phyloP scores from a whole-genome alignment of 30 jellyfish, hydroid and myxozoan species.

The Turritopsis dohrnii region DNA sequence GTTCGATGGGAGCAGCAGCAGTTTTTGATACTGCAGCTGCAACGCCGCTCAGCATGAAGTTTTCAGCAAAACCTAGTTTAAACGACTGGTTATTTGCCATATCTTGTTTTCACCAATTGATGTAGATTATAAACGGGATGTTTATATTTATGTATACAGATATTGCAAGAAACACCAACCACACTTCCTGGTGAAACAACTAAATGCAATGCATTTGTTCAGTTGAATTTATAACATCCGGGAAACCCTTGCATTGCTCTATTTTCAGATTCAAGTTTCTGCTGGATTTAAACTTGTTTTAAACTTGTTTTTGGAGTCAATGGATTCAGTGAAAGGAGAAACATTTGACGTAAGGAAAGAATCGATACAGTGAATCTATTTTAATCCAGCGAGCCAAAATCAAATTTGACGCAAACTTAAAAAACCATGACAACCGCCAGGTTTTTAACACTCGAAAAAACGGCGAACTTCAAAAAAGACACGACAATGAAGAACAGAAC shows the following conservation, averaged over 20 bases:
- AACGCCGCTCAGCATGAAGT: conserved; percentile 84
- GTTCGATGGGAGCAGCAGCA: conserved; percentile 95
- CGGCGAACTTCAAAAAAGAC: neutral
- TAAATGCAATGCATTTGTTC: neutral
- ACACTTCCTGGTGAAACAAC: neutral
- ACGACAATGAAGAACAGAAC: neutral
- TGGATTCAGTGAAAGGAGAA: neutral
- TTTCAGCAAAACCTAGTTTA: conserved; percentile 79
- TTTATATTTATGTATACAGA: neutral
- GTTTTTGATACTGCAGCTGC: conserved; percentile 90
- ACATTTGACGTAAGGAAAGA: neutral
- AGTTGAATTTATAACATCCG: neutral
- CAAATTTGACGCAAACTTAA: neutral
- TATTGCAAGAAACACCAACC: neutral
- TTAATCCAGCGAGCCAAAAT: neutral
- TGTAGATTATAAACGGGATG: neutral
- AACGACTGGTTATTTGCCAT: neutral
- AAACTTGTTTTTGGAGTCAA: neutral
- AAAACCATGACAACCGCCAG: too few relatives aligned
- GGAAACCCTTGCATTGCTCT: neutral
- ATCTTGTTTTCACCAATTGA: neutral
- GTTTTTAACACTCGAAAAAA: neutral
- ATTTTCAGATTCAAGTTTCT: neutral
- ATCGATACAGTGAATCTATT: neutral
- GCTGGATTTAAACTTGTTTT: neutral